Evolutionary conservation across 1,140 invertebrate species (phyloP).

Genomic region (Fopius arisanus): DNA sequence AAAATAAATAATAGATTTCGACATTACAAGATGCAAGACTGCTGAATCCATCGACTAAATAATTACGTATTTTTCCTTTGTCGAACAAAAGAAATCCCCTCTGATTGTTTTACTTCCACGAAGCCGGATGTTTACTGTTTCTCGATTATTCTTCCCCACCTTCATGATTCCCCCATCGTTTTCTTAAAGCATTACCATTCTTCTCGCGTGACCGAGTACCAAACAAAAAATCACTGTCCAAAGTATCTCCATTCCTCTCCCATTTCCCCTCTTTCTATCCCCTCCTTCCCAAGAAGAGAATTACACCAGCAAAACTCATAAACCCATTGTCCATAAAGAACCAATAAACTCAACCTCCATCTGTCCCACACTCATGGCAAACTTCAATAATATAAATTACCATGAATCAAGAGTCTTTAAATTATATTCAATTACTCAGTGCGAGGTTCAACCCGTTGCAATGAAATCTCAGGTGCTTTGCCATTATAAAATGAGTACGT

Average conservation of each 20-base stretch:
- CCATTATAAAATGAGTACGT: not conserved
- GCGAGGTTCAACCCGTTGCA: not conserved
- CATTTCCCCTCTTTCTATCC: not conserved
- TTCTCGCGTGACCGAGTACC: constrained; percentile 17
- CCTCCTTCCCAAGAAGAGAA: not conserved
- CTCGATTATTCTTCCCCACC: not conserved
- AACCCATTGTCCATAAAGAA: constrained; percentile 5
- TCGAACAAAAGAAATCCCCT: not conserved
- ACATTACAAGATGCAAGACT: not conserved
- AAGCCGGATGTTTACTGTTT: constrained; percentile 22
- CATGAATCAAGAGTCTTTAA: constrained; percentile 16
- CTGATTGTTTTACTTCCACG: constrained; percentile 7
- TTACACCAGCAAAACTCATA: not conserved
- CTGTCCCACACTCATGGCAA: not conserved
- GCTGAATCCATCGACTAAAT: not conserved
- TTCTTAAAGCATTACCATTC: constrained; percentile 20
- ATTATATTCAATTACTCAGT: constrained; percentile 20
- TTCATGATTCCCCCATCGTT: not conserved
- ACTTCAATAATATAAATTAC: constrained; percentile 24
- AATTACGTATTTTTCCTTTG: not conserved
- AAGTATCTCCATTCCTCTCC: not conserved
- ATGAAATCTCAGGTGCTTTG: not conserved
- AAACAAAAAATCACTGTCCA: constrained; percentile 14
- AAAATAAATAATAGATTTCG: not conserved
- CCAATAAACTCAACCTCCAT: constrained; percentile 10